Conservation (phyloP, 1,140 invertebrate genomes). For the Meteorus sp. region DNA sequence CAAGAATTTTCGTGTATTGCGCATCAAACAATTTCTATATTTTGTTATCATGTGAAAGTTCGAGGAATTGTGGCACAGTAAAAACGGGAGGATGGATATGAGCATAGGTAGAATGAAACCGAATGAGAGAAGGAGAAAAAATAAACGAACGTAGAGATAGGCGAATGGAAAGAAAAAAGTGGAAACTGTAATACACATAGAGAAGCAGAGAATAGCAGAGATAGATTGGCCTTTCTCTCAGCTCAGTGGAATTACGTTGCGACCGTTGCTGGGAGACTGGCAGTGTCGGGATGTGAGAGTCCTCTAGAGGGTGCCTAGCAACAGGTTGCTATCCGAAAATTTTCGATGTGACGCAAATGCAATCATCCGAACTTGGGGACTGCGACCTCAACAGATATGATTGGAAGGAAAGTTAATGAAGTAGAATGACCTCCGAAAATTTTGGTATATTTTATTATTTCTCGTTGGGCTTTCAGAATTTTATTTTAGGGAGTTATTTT, state of each 20-base stretch:
- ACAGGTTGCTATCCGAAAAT: slow-evolving; percentile 55
- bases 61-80: slow-evolving; percentile 9
- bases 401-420: too few relatives aligned
- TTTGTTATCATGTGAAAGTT: too few relatives aligned
- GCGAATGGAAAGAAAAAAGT: background rate
- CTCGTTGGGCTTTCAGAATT: too few relatives aligned
- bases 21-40: too few relatives aligned
- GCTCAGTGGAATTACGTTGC: slow-evolving; percentile 16
- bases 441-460: too few relatives aligned
- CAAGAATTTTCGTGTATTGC: background rate
- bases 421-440: too few relatives aligned
- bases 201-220: background rate
- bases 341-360: slow-evolving; percentile 25
- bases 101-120: too few relatives aligned
- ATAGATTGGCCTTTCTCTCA: slow-evolving; percentile 14
- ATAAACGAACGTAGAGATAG: background rate
- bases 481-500: too few relatives aligned
- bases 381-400: too few relatives aligned
- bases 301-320: slow-evolving; percentile 55
- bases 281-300: slow-evolving; percentile 40
- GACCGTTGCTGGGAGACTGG: slow-evolving; percentile 38
- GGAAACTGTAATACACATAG: too few relatives aligned
- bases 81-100: background rate
- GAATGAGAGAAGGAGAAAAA: too few relatives aligned
- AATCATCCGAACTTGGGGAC: background rate